Evolutionary conservation across 2,888 invertebrate genomes (phyloP).

Genomic region (Gari tellinella): DNA sequence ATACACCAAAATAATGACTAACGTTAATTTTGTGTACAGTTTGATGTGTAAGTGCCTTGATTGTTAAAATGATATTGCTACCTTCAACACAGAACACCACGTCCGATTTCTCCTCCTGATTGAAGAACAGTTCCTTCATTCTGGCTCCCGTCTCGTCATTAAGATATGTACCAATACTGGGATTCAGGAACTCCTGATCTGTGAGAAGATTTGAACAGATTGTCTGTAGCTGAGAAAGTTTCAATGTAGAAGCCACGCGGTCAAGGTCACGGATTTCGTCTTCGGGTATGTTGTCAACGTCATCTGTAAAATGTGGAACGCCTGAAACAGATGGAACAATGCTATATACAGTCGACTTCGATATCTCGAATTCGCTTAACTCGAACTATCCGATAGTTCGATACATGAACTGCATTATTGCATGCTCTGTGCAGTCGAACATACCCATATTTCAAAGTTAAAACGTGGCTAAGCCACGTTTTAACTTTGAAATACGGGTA

Average conservation of each 20-base stretch:
- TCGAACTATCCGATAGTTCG: no score
- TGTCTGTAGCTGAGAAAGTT: conserved; percentile 70
- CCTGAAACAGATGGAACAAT: conserved; percentile 73
- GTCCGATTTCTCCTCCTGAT: conserved; percentile 72
- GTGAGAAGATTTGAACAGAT: conserved; percentile 76
- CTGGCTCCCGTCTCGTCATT: conserved; percentile 76
- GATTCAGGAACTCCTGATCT: conserved; percentile 81
- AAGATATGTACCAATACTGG: conserved; percentile 81
- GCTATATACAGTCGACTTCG: no score
- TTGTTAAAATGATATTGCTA: conserved; percentile 29
- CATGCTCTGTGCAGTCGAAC: no score
- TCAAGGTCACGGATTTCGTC: conserved; percentile 69
- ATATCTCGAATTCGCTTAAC: no score
- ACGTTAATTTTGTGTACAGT: no score
- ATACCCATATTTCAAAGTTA: no score
- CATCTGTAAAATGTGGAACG: conserved; percentile 70
- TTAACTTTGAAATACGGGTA: no score
- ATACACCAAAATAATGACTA: no score
- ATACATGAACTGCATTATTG: no score
- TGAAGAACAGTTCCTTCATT: conserved; percentile 77
- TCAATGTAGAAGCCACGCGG: conserved; percentile 70
- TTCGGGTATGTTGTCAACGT: conserved; percentile 52
- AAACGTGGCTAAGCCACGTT: no score
- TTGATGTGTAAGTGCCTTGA: no score
- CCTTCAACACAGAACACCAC: conserved; percentile 78